Evolutionary conservation across 2,888 invertebrate genomes (phyloP), one percentile per base, ranked within the genome.

Genomic region (Coleophora flavipennella): DNA sequence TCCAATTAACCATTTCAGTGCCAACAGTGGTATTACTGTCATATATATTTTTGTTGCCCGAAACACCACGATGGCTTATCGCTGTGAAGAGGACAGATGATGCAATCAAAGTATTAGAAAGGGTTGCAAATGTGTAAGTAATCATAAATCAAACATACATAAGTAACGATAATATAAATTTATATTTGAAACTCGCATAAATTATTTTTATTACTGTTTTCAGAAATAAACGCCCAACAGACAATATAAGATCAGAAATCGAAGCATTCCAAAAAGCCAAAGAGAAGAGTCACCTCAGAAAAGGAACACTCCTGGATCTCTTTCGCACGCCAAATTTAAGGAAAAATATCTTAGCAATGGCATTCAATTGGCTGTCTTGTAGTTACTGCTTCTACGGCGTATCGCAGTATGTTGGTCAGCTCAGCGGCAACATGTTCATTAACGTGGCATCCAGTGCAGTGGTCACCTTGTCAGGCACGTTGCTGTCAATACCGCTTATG

Each of bases 51-150:
- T 59, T 92, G 26, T 65, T 93, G 11, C 92, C 93, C 0, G 94
- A 94, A 71, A 92, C 93, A 1, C 92, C 94, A 0, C 86, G 94
- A 46, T 94, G 93, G 93, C 79, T 94, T 14, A 80, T 93, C 43
- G 90, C 91, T 10, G 87, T 89, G 2, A 92, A 91, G 2, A 85
- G 86, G 45, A 84, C 89, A 33, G 89, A 90, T n/a, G 77, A 88
- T 40, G 91, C 93, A 0, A 79, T 91, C 2, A 59, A 63, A 39
- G 75, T 92, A 9, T 67, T 94, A 43, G 87, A 89, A 59, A 87
- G 85, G 44, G 90, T 90, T 1, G 93, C 92, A 2, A 86, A 80
- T 59, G 54, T 66, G 63, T 85, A 55, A 74, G 80, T 29, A 4
- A 10, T 29, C 10, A 27, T 27, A 9, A 2, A 27, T 10, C 28